Evolutionary conservation across 2,113 vertebrate genomes (phyloP).

Genomic region (Deroptyus accipitrinus): DNA sequence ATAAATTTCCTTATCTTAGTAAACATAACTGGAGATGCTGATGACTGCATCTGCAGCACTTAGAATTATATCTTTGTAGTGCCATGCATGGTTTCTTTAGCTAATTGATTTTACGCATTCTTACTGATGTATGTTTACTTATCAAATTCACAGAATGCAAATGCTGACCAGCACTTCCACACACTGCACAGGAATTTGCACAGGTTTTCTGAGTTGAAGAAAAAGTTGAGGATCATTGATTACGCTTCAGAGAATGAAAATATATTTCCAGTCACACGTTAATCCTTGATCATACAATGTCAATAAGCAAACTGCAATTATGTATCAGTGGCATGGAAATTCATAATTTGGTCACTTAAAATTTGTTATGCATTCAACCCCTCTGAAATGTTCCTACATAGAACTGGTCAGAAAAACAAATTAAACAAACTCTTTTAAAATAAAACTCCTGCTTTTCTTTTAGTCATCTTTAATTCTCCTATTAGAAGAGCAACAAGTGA

Average conservation of each 20-base stretch:
- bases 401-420: not conserved
- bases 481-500: not conserved
- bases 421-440: not conserved
- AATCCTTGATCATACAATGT: not conserved
- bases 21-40: constrained; percentile 31
- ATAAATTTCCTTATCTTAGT: constrained; percentile 22
- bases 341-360: not conserved
- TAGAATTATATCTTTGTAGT: not conserved
- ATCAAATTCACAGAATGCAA: constrained; percentile 49
- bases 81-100: constrained; percentile 39
- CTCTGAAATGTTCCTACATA: not conserved
- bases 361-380: not conserved
- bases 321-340: not conserved
- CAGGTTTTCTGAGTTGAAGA: not conserved
- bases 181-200: not conserved
- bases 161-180: constrained; percentile 33
- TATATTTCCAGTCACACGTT: not conserved
- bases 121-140: constrained; percentile 57
- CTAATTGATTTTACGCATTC: constrained; percentile 69
- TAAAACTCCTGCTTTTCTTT: not conserved
- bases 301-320: constrained; percentile 14
- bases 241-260: constrained; percentile 12
- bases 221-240: not conserved
- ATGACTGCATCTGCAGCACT: constrained; percentile 9
- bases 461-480: not conserved